Conservation (phyloP, 2,797 vertebrate genomes). For the Cryptoprocta ferox region DNA sequence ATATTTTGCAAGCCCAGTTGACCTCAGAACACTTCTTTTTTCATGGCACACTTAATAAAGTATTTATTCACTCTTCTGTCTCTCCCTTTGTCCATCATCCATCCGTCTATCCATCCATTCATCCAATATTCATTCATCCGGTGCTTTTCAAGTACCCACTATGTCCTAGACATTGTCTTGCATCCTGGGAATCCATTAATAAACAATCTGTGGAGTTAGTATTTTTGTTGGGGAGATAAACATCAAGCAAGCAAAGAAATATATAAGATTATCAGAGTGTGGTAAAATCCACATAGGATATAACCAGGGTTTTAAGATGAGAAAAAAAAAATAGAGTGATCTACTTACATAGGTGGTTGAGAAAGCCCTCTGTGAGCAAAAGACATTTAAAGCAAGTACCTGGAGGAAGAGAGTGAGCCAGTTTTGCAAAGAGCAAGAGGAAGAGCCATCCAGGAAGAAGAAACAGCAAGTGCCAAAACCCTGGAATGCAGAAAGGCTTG, state of each 20-base stretch:
- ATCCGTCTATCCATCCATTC: too few species aligned
- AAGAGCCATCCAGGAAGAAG: conserved; percentile 72
- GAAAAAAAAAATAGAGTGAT: background rate
- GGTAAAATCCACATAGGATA: background rate
- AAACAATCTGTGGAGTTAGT: background rate
- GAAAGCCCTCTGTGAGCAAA: conserved; percentile 39
- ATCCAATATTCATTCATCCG: background rate
- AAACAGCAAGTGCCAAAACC: conserved; percentile 70
- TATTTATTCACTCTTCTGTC: background rate
- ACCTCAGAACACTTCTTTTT: conserved; percentile 31
- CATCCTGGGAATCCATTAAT: background rate
- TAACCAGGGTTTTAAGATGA: conserved; percentile 1
- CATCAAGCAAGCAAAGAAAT: background rate
- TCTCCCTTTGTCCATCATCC: background rate
- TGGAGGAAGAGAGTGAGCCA: conserved; percentile 56
- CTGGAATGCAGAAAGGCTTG: conserved; percentile 65
- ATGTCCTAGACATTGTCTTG: background rate
- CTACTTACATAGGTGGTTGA: background rate
- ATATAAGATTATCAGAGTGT: background rate
- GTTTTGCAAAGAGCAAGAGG: conserved; percentile 67
- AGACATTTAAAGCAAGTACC: conserved; percentile 49
- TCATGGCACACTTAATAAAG: background rate
- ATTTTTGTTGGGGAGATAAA: conserved; percentile 4
- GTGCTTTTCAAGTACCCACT: background rate
- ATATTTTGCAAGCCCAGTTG: conserved; percentile 40